Base-by-base conservation (phyloP, 2,797 vertebrate species). In the Danio albolineatus region DNA sequence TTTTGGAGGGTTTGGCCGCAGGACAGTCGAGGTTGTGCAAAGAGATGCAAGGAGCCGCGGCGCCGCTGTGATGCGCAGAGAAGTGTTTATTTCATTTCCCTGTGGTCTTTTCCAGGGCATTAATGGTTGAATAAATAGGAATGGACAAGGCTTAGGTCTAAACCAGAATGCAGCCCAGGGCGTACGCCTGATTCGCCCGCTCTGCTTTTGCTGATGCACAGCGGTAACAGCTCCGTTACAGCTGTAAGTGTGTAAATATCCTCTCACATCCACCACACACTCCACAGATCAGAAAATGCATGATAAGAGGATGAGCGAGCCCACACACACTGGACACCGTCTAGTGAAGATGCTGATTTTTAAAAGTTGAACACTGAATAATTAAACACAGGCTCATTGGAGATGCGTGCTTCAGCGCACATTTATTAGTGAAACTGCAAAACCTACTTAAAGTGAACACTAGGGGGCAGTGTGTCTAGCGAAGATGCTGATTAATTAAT, bases 51-150 rank as follows among this genome's bases (percentile, higher is more conserved):
- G 82, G 80, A 76, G 80, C 79, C 75, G n/a, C n/a, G n/a, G 83
- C 67, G 79, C 59, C 79, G 76, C 80, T 83, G 77, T 70, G 57
- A 77, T 87, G 84, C 80, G 82, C 87, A 86, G 89, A 82, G 81
- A 83, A 90, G 85, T 80, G 82, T 88, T 75, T 90, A 86, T 86
- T 89, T 87, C 87, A 73, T 88, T 90, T 92, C 92, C 89, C 90
- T 86, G 81, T 80, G 82, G 89, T 89, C 89, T 88, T 78, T 86
- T 91, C 88, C 83, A 54, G 73, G 89, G 91, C 89, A 87, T 91
- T 93, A 93, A 94, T 92, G 90, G 90, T 89, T 91, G 89, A 92
- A 93, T 92, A 91, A 87, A 93, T 91, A 71, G 86, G 88, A 92
- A 84, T 87, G 87, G 92, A 92, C 91, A 91, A 86, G 89, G 86